phyloP scores from a whole-genome alignment of 2,888 invertebrate genomes.

The Glyphotaelius pellucidus region DNA sequence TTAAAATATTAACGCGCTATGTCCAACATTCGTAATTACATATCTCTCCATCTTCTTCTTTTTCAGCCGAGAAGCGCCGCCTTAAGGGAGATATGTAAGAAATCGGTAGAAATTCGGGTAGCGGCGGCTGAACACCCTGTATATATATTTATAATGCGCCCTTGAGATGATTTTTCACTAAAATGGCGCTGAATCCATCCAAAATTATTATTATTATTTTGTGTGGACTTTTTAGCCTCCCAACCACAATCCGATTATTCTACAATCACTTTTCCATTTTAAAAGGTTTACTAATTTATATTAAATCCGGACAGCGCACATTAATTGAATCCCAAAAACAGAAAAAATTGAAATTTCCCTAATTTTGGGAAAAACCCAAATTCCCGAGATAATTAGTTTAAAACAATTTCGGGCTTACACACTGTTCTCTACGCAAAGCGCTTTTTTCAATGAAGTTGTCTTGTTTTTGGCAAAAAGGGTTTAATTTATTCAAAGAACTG shows the following conservation, averaged over 20 bases:
- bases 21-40: too few species aligned
- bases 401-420: not conserved
- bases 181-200: too few species aligned
- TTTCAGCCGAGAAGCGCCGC: too few species aligned
- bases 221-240: not conserved
- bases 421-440: not conserved
- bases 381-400: not conserved
- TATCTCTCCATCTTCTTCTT: too few species aligned
- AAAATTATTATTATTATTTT: too few species aligned
- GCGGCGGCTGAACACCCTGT: too few species aligned
- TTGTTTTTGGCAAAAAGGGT: not conserved
- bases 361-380: not conserved
- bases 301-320: not conserved
- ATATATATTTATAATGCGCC: too few species aligned
- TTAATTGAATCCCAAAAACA: not conserved
- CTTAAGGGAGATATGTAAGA: too few species aligned
- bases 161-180: too few species aligned
- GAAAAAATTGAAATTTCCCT: not conserved
- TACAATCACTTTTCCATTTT: not conserved
- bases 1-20: too few species aligned
- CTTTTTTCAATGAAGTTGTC: not conserved
- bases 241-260: not conserved
- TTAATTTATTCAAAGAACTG: slow-evolving; percentile 2
- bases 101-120: too few species aligned
- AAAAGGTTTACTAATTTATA: not conserved